Conservation (phyloP, 2,113 vertebrate species). For the Salminus brasiliensis region DNA sequence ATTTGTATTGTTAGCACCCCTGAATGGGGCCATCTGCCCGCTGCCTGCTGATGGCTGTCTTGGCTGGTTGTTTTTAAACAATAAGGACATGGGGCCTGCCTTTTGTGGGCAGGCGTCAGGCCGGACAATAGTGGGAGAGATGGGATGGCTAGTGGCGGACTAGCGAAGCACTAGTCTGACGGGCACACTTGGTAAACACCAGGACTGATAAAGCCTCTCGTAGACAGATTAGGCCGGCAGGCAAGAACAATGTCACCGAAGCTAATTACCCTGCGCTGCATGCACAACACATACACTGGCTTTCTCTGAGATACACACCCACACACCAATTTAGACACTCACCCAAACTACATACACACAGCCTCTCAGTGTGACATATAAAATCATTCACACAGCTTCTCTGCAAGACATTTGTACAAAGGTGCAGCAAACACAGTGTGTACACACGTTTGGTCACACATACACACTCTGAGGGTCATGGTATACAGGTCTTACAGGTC, state of each 20-base stretch:
- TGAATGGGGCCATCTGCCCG: constrained; percentile 58
- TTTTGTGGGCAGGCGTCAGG: constrained; percentile 52
- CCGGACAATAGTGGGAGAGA: constrained; percentile 41
- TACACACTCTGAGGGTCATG: too few species aligned
- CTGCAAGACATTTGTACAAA: not conserved
- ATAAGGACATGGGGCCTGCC: constrained; percentile 56
- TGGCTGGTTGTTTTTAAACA: constrained; percentile 57
- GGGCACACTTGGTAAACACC: constrained; percentile 47
- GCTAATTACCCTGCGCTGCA: constrained; percentile 53
- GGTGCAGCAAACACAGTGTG: not conserved
- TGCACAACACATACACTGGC: constrained; percentile 44
- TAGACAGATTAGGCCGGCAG: constrained; percentile 50
- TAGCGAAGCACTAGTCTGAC: constrained; percentile 30
- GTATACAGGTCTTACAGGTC: not conserved
- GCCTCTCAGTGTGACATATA: not conserved
- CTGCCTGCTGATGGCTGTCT: constrained; percentile 57
- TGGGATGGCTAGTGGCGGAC: constrained; percentile 32
- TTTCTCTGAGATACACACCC: constrained; percentile 29
- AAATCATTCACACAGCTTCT: constrained; percentile 5
- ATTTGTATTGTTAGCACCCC: constrained; percentile 41
- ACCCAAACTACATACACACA: constrained; percentile 8
- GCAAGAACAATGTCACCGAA: constrained; percentile 47
- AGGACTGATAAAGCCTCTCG: constrained; percentile 45
- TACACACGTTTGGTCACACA: not conserved
- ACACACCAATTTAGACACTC: constrained; percentile 10